Evolutionary conservation across 2,113 vertebrate species (phyloP).

Genomic region (Pollimyrus isidori): DNA sequence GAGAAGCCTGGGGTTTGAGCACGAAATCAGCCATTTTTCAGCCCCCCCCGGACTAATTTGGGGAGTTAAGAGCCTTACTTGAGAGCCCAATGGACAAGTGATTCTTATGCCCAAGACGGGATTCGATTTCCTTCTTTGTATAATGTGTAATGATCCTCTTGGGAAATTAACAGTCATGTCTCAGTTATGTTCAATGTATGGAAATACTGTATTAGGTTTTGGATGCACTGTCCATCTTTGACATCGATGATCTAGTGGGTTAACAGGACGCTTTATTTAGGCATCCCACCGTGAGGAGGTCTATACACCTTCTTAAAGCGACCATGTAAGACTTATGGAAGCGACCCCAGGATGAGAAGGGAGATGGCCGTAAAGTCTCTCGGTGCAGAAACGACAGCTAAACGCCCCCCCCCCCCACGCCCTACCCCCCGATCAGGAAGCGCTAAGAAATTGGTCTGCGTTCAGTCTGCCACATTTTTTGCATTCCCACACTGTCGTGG

Average conservation of each 20-base stretch:
- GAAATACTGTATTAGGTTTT: not conserved
- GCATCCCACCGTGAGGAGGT: not conserved
- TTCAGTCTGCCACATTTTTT: not conserved
- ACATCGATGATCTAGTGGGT: not conserved
- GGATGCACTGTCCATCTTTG: not conserved
- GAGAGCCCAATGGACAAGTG: not conserved
- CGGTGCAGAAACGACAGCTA: not conserved
- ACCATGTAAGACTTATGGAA: not conserved
- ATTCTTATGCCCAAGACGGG: not conserved
- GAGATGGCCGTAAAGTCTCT: not conserved
- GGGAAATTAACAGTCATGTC: not conserved
- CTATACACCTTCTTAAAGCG: not conserved
- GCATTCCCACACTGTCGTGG: not conserved
- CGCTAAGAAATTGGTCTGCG: not conserved
- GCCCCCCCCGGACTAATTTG: not conserved
- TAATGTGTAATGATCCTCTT: not conserved
- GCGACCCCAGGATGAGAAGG: not conserved
- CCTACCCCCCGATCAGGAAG: not conserved
- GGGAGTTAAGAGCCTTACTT: not conserved
- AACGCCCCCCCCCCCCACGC: not conserved
- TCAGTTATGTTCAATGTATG: not conserved
- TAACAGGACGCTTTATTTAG: not conserved
- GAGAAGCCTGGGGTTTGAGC: not conserved
- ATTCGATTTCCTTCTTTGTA: not conserved
- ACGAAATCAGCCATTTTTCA: not conserved